Conservation (phyloP, 2,113 vertebrate species). For the Hippocampus abdominalis region DNA sequence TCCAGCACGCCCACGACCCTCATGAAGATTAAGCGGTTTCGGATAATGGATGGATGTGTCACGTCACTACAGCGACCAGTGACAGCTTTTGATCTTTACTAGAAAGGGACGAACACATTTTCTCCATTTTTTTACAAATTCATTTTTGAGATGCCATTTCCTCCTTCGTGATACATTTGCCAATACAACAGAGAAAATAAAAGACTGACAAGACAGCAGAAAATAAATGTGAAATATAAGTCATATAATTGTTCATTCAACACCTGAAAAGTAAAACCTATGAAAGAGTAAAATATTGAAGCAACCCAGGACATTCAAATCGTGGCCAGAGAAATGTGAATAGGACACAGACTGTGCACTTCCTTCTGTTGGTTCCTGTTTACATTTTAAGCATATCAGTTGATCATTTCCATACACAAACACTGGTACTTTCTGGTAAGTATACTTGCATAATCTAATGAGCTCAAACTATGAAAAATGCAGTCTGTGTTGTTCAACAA, state of each 20-base stretch:
- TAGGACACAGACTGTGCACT: background rate
- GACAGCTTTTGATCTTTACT: too few species aligned
- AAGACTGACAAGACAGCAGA: too few species aligned
- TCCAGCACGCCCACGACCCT: too few species aligned
- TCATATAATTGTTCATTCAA: background rate
- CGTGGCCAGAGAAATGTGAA: background rate
- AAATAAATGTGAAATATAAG: too few species aligned
- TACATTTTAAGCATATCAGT: background rate
- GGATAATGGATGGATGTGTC: too few species aligned
- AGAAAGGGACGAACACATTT: too few species aligned
- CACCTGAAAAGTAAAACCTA: background rate
- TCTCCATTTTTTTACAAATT: too few species aligned
- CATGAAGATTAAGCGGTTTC: too few species aligned
- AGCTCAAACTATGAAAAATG: background rate
- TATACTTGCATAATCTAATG: background rate
- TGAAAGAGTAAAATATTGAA: too few species aligned
- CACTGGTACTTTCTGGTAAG: background rate
- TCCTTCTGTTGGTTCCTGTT: slow-evolving; percentile 3
- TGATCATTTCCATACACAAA: background rate
- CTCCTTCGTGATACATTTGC: background rate
- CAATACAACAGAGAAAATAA: background rate
- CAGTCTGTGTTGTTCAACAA: background rate
- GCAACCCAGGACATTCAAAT: background rate
- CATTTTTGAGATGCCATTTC: too few species aligned
- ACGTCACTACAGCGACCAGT: too few species aligned